phyloP scores from a whole-genome alignment of 2,113 vertebrate genomes.

The Bubo bubo region DNA sequence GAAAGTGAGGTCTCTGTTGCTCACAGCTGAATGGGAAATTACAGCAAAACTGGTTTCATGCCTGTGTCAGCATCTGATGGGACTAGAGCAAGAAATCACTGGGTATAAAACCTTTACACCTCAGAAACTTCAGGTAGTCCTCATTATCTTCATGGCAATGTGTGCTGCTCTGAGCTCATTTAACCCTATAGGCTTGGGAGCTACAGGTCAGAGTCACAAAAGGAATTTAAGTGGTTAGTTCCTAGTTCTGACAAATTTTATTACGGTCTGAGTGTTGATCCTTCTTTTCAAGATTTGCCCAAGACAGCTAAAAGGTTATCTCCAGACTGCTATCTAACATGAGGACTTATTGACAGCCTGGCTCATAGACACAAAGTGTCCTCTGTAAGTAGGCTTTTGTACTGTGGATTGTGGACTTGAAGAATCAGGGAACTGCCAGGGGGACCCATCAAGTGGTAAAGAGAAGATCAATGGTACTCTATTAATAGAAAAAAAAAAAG shows the following conservation, averaged over 20 bases:
- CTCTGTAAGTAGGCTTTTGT: background rate
- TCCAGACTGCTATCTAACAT: background rate
- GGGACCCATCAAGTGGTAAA: background rate
- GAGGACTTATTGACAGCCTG: background rate
- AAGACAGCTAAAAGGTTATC: background rate
- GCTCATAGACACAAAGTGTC: background rate
- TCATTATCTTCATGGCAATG: background rate
- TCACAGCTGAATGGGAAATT: background rate
- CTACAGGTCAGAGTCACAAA: background rate
- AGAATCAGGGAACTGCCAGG: background rate
- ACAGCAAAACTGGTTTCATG: background rate
- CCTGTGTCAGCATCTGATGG: background rate
- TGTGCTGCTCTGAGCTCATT: background rate
- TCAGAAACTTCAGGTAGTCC: background rate
- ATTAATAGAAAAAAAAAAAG: background rate
- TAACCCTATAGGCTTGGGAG: background rate
- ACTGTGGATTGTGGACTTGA: background rate
- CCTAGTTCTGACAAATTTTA: background rate
- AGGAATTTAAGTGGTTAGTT: background rate
- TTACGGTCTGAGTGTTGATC: background rate
- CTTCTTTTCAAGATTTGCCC: background rate
- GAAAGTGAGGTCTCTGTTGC: background rate
- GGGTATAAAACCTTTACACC: background rate
- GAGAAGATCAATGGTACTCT: background rate
- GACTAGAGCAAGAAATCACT: background rate